Percentiles rank a stretch among this genome's conserved stretches.
phyloP scores from a whole-genome alignment of 2,113 vertebrate species.

The Ibidorhyncha struthersii region DNA sequence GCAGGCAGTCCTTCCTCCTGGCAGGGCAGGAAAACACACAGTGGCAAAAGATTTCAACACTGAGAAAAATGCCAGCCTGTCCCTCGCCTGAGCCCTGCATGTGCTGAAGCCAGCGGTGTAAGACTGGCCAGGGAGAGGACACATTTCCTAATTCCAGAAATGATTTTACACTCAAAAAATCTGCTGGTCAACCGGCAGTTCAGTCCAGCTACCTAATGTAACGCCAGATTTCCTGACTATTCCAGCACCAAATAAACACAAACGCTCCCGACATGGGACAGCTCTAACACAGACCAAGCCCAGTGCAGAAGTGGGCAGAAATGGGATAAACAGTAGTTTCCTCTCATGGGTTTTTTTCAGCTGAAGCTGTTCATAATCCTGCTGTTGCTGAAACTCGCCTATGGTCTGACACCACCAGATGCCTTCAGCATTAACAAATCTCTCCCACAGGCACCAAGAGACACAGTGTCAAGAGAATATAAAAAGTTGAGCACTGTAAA shows the following conservation, averaged over 20 bases:
- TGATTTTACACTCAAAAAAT: not conserved
- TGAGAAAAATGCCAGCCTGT: not conserved
- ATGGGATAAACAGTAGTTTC: not conserved
- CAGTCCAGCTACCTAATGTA: not conserved
- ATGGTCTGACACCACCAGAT: not conserved
- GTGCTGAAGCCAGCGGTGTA: not conserved
- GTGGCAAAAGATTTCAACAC: not conserved
- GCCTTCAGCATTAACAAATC: not conserved
- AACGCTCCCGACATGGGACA: not conserved
- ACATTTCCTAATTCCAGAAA: not conserved
- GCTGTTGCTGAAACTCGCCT: not conserved
- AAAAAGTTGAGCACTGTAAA: not conserved
- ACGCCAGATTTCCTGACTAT: not conserved
- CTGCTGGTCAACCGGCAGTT: not conserved
- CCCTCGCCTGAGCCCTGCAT: accelerated
- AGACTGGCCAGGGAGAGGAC: not conserved
- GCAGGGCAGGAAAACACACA: not conserved
- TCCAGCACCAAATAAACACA: not conserved
- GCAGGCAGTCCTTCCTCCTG: not conserved
- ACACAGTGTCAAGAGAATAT: not conserved
- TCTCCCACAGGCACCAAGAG: not conserved
- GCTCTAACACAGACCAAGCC: not conserved
- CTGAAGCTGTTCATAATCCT: not conserved
- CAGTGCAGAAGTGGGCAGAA: not conserved
- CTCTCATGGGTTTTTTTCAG: not conserved